A percentile compares a stretch with the other conserved stretches of the same genome.
These are phyloP conservation scores for Phenacoccus solenopsis DNA, from an alignment of 1,140 invertebrate species.

Conservation along the genomic window DNA sequence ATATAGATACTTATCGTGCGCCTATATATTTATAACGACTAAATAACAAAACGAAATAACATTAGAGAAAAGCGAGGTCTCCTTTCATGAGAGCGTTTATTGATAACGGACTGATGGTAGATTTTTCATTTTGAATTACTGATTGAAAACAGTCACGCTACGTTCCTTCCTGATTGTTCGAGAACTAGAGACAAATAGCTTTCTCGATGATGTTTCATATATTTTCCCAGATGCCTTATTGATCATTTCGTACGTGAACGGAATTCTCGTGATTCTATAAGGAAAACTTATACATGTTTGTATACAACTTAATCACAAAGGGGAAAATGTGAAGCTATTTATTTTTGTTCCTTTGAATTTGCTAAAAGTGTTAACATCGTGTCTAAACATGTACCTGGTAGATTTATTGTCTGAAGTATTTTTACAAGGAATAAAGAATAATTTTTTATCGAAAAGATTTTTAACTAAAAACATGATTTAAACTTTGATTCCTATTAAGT, in stretches of 20 bases:
- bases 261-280: slow-evolving; percentile 5
- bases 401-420: too few relatives aligned
- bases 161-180: slow-evolving; percentile 11
- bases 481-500: too few relatives aligned
- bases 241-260: slow-evolving; percentile 8
- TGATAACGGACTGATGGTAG: not conserved
- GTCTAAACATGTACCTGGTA: too few relatives aligned
- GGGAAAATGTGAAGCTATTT: not conserved
- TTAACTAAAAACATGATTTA: too few relatives aligned
- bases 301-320: not conserved
- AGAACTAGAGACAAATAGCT: slow-evolving; percentile 4
- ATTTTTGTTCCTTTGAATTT: not conserved
- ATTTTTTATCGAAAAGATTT: too few relatives aligned
- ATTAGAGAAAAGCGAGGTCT: too few relatives aligned
- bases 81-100: not conserved
- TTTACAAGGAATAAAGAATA: too few relatives aligned
- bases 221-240: slow-evolving; percentile 15
- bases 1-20: too few relatives aligned
- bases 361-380: too few relatives aligned
- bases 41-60: too few relatives aligned
- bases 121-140: slow-evolving; percentile 13
- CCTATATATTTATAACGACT: too few relatives aligned
- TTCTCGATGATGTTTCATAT: slow-evolving; percentile 13
- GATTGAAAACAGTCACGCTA: slow-evolving; percentile 13
- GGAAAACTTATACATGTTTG: not conserved